phyloP scores from a whole-genome alignment of 2,888 invertebrate genomes.

The Plebejus anna region DNA sequence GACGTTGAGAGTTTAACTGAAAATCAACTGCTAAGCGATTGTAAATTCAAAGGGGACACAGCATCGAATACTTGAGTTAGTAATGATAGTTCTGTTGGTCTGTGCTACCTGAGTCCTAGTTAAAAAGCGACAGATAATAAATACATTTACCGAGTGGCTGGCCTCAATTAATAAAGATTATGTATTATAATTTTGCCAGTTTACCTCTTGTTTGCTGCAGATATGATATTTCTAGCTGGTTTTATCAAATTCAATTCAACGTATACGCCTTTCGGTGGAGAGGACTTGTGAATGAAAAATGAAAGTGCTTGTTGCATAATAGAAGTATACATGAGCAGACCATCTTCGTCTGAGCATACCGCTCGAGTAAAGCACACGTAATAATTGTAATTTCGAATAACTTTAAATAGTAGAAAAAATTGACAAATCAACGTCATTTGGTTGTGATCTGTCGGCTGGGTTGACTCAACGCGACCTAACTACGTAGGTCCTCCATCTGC shows the following conservation, averaged over 20 bases:
- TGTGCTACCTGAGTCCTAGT: slow-evolving; percentile 36
- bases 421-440: no score
- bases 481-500: no score
- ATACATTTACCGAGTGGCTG: slow-evolving; percentile 60
- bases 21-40: background rate
- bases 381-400: no score
- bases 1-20: background rate
- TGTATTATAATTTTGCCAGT: slow-evolving; percentile 54
- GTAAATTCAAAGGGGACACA: background rate
- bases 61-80: background rate
- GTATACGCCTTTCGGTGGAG: background rate
- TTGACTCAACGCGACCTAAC: no score
- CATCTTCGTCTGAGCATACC: background rate
- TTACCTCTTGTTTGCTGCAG: slow-evolving; percentile 41
- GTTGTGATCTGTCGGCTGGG: no score
- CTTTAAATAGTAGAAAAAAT: no score
- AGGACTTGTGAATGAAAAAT: background rate
- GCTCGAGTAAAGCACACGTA: background rate
- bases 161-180: slow-evolving; percentile 69
- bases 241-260: background rate
- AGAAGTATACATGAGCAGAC: background rate
- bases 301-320: background rate
- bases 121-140: slow-evolving; percentile 52
- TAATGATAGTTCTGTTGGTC: slow-evolving; percentile 16
- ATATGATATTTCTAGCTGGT: slow-evolving; percentile 30